Percentiles rank a stretch among this genome's conserved stretches.
phyloP scores from a whole-genome alignment of 2,797 vertebrate species.

The Lepilemur ruficaudatus region DNA sequence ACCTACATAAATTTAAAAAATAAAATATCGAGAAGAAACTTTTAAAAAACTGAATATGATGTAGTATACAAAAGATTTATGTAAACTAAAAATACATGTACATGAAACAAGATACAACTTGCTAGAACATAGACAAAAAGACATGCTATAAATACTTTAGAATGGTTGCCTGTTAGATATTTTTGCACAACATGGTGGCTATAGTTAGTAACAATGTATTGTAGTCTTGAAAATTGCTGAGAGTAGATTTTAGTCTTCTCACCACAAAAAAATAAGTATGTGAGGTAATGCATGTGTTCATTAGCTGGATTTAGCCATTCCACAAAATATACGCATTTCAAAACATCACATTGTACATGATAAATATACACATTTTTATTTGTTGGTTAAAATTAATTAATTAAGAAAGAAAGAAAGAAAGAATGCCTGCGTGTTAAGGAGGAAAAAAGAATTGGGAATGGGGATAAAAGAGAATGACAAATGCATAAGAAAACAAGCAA shows the following conservation, averaged over 20 bases:
- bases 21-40: not conserved
- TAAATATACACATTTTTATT: not conserved
- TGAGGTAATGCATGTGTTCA: not conserved
- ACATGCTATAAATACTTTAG: not conserved
- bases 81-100: not conserved
- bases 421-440: not conserved
- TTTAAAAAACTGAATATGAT: not conserved
- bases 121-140: not conserved
- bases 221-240: not conserved
- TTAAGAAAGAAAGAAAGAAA: not conserved
- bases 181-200: not conserved
- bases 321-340: not conserved
- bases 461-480: not conserved
- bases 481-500: not conserved
- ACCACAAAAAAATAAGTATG: not conserved
- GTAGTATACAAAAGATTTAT: not conserved
- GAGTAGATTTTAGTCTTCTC: not conserved
- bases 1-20: not conserved
- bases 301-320: not conserved
- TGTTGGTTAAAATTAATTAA: not conserved
- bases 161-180: not conserved
- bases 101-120: not conserved
- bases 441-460: not conserved
- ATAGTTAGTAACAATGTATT: not conserved
- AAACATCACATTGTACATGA: not conserved